A percentile compares a stretch with the other conserved stretches of the same genome.
Evolutionary conservation across 2,113 vertebrate genomes (phyloP).

Genomic region (Ivindomyrus marchei): DNA sequence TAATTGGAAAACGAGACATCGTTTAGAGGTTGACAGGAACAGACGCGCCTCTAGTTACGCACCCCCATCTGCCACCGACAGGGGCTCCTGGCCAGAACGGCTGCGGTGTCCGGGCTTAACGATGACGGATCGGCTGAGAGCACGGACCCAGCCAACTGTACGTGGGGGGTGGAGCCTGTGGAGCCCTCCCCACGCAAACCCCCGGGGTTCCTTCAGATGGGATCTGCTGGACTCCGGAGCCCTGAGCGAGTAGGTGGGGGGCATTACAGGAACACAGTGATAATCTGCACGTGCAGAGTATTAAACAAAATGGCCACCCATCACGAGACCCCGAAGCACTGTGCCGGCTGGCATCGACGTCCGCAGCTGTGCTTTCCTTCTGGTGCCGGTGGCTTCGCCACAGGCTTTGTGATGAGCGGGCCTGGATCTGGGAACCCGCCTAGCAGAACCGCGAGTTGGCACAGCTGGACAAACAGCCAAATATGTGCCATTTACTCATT

Average conservation of each 20-base stretch:
- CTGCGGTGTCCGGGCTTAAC: not conserved
- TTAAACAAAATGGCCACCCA: not conserved
- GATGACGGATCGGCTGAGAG: not conserved
- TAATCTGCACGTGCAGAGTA: not conserved
- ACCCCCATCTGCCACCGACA: not conserved
- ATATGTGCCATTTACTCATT: not conserved
- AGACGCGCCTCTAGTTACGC: not conserved
- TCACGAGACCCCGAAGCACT: not conserved
- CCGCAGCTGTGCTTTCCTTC: not conserved
- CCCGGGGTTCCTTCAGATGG: not conserved
- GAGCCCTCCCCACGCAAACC: not conserved
- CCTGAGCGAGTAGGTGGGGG: not conserved
- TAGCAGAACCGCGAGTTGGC: not conserved
- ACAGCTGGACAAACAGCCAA: not conserved
- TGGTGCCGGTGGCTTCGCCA: not conserved
- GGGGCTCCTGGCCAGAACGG: not conserved
- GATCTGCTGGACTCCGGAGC: not conserved
- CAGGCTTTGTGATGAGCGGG: not conserved
- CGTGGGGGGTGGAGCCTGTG: not conserved
- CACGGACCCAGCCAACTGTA: not conserved
- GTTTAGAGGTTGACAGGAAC: slow-evolving; percentile 8
- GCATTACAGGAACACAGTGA: not conserved
- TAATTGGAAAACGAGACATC: slow-evolving; percentile 19
- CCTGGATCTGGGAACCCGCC: not conserved
- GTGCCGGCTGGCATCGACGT: not conserved